Evolutionary conservation across 2,888 invertebrate species (phyloP), one percentile per base, ranked within the genome.

Genomic region (Romanomermis culicivorax): DNA sequence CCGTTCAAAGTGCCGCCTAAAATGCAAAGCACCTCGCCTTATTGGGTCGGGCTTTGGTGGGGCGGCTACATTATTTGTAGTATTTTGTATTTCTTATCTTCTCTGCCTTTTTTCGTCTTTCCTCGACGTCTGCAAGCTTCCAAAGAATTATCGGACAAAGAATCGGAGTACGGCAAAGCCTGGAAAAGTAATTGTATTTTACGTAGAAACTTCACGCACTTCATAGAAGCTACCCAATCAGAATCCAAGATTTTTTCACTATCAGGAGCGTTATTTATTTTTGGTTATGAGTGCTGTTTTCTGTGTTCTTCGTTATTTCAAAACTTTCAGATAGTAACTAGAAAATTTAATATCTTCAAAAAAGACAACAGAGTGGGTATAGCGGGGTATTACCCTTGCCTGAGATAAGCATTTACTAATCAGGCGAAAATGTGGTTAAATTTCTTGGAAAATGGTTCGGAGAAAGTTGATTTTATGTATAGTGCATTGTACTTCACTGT

Each of bases 21-120:
- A 27, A 27, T 49, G 50, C 4, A 11, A 25, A 29, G 27, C 50
- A 27, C 4, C 20, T 49, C 50, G 50, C 50, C 50, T 25, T 25
- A 49, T 49, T 49, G 50, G 50, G 67, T 70, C 47, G 70, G 70
- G 11, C 69, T 69, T 1, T 71, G 71, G 71, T 70, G 70, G 70
- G 68, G 67, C 42, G 89, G 89, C 17, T 91, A 88, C 71, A 74
- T 91, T 52, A 77, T 89, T n/a, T 85, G 85, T 64, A 88, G 89
- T 2, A 73, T 84, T 42, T 76, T 87, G 1, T 77, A 89, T 2
- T 78, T 87, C 58, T 72, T 87, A 56, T 83, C 87, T 26, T 82
- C 88, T 2, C 77, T 87, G 61, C 88, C 88, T 2, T 89, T 89
- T 76, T 86, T 88, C 73, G 81, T 85, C 63, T 87, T 89, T 73